Conservation (phyloP, 2,888 invertebrate species). For the Spilosoma lubricipeda region DNA sequence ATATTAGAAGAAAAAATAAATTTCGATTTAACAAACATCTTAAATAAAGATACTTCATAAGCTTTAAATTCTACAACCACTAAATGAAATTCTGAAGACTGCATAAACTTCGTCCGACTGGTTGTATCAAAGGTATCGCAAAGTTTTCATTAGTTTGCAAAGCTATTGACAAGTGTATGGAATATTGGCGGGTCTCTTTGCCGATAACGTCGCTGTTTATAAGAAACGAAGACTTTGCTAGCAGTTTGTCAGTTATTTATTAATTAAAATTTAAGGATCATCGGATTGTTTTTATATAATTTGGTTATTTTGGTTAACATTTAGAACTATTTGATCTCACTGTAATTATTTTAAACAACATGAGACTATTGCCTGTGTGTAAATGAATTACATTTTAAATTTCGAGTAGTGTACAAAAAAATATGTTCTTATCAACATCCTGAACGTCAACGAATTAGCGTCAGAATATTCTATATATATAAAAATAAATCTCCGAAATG, state of each 20-base stretch:
- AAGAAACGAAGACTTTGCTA: neutral
- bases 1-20: neutral
- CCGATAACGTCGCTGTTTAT: neutral
- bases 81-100: neutral
- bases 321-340: no score
- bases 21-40: neutral
- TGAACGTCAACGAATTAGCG: no score
- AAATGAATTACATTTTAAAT: neutral
- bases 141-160: constrained; percentile 11
- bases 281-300: neutral
- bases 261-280: no score
- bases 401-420: no score
- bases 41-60: neutral
- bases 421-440: no score
- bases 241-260: neutral
- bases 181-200: constrained; percentile 8
- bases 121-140: constrained; percentile 9
- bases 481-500: no score
- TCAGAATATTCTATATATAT: no score
- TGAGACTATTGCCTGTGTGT: neutral
- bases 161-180: neutral
- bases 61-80: neutral
- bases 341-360: neutral
- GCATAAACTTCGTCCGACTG: neutral
- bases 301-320: neutral